These are phyloP conservation scores for Xenopus borealis DNA, from an alignment of 2,113 vertebrate species.

Conservation along the genomic window DNA sequence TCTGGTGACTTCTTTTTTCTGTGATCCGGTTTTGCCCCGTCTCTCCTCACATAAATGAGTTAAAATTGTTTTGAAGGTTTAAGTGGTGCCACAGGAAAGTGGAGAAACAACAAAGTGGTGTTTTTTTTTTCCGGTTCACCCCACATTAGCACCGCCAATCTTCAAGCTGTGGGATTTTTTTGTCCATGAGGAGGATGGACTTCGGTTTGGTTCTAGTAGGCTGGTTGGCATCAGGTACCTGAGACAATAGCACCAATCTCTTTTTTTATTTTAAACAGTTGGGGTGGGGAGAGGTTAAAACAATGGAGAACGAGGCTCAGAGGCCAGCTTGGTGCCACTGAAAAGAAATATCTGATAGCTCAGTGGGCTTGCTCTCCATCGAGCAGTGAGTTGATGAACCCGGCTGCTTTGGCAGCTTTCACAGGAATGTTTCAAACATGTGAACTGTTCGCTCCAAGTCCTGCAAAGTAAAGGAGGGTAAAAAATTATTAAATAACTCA, in stretches of 20 bases:
- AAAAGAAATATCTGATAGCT: slow-evolving; percentile 72
- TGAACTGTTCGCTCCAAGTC: slow-evolving; percentile 93
- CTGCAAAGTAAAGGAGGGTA: no score
- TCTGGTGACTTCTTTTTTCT: background rate
- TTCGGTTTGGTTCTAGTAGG: slow-evolving; percentile 96
- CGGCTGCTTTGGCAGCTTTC: slow-evolving; percentile 73
- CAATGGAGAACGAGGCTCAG: slow-evolving; percentile 72
- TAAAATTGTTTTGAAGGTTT: background rate
- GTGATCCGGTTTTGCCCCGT: slow-evolving; percentile 21
- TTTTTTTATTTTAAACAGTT: slow-evolving; percentile 52
- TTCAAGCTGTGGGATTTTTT: slow-evolving; percentile 73
- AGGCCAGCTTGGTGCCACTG: slow-evolving; percentile 70
- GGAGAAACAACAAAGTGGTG: no score
- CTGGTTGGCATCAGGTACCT: slow-evolving; percentile 98
- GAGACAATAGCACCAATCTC: slow-evolving; percentile 99
- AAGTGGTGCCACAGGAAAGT: slow-evolving; percentile 14
- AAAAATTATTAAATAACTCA: no score
- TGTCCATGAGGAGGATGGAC: slow-evolving; percentile 71
- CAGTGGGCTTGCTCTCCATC: slow-evolving; percentile 70
- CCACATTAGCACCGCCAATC: slow-evolving; percentile 72
- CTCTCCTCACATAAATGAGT: background rate
- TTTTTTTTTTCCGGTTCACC: background rate
- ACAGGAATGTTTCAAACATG: slow-evolving; percentile 98
- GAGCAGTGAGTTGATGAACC: slow-evolving; percentile 77
- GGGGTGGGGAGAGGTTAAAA: slow-evolving; percentile 62